Percentiles rank a stretch among this genome's conserved stretches.
These are phyloP conservation scores for Anaspis maculata DNA, from an alignment of 2,888 invertebrate species.

Conservation along the genomic window DNA sequence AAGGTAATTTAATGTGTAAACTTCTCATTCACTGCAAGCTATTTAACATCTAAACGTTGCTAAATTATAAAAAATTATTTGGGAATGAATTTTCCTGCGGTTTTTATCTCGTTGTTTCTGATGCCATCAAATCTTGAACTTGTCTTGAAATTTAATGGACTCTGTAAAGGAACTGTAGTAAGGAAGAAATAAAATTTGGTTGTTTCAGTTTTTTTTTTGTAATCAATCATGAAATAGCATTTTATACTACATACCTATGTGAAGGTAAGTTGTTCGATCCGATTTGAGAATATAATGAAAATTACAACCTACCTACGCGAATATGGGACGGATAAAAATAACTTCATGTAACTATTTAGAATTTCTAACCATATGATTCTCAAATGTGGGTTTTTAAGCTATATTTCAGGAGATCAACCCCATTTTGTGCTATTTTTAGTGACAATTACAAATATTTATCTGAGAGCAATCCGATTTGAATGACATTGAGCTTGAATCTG, in stretches of 20 bases:
- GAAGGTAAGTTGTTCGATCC: too few species aligned
- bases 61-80: conserved; percentile 1
- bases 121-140: too few species aligned
- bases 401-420: conserved; percentile 7
- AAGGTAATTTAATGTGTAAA: conserved; percentile 18
- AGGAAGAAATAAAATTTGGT: too few species aligned
- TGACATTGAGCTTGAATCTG: too few species aligned
- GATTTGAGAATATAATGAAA: conserved; percentile 1
- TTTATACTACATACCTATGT: too few species aligned
- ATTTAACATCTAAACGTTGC: conserved; percentile 1
- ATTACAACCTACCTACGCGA: conserved; percentile 4
- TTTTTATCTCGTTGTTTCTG: too few species aligned
- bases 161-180: too few species aligned
- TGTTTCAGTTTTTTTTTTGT: too few species aligned
- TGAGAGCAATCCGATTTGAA: too few species aligned
- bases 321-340: conserved; percentile 4
- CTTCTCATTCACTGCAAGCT: conserved; percentile 18
- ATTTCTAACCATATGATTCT: conserved; percentile 4
- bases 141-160: too few species aligned
- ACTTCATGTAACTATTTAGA: conserved; percentile 8
- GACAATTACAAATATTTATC: conserved; percentile 27
- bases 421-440: conserved; percentile 25
- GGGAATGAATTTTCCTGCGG: too few species aligned
- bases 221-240: too few species aligned
- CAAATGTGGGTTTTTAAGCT: conserved; percentile 1